Evolutionary conservation across 2,113 vertebrate species (phyloP).

Genomic region (Tichodroma muraria): DNA sequence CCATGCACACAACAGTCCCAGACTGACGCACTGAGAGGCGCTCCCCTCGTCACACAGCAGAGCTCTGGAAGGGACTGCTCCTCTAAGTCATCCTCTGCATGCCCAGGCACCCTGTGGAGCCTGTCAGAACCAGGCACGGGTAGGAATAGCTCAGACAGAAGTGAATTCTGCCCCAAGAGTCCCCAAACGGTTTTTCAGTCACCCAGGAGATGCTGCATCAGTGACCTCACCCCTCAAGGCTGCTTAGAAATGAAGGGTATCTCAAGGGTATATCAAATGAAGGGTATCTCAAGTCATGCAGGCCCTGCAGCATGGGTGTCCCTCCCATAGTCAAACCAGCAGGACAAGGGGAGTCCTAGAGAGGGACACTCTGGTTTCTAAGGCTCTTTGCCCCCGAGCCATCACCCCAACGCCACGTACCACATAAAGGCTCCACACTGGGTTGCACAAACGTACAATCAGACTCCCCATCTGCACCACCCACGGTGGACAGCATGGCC

Average conservation of each 20-base stretch:
- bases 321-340: not conserved
- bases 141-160: not conserved
- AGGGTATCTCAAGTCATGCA: not conserved
- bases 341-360: not conserved
- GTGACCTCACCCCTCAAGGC: not conserved
- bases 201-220: not conserved
- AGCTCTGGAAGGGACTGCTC: not conserved
- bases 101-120: not conserved
- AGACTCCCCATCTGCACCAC: not conserved
- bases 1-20: not conserved
- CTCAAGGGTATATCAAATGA: not conserved
- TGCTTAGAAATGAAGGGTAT: not conserved
- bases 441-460: not conserved
- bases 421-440: not conserved
- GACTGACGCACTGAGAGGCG: not conserved
- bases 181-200: not conserved
- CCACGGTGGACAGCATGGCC: rapidly evolving
- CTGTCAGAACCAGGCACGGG: not conserved
- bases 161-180: not conserved
- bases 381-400: not conserved
- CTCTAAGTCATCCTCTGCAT: not conserved
- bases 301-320: not conserved
- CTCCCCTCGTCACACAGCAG: not conserved
- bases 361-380: not conserved
- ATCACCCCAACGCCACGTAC: not conserved